Percentiles rank a stretch among this genome's conserved stretches.
Conservation (phyloP, 2,888 invertebrate species). For the Sminthurinus aureus region DNA sequence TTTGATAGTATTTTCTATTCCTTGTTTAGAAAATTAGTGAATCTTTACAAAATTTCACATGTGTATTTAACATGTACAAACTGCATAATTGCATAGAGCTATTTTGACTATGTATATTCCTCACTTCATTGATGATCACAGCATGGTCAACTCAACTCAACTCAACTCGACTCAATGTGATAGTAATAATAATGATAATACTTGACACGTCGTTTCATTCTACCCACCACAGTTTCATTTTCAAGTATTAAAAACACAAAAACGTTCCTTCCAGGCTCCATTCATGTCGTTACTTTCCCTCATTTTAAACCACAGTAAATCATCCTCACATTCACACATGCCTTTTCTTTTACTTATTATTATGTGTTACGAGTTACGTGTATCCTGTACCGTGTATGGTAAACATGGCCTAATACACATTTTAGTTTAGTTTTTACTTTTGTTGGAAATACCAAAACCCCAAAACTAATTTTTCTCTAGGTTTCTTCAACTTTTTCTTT, state of each 20-base stretch:
- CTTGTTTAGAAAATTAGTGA: neutral
- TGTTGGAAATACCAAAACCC: neutral
- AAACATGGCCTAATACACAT: neutral
- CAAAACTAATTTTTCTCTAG: neutral
- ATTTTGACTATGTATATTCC: neutral
- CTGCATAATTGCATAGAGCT: neutral
- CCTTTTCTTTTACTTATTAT: neutral
- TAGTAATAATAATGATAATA: neutral
- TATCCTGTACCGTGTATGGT: neutral
- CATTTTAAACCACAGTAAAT: constrained; percentile 15
- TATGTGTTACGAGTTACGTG: neutral
- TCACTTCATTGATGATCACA: neutral
- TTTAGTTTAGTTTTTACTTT: constrained; percentile 11
- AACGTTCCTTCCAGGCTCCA: constrained; percentile 27
- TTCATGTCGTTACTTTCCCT: constrained; percentile 23
- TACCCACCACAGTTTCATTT: constrained; percentile 20
- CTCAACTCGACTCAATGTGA: no score
- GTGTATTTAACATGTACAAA: no score
- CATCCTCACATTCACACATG: neutral
- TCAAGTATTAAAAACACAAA: neutral
- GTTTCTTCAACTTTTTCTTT: neutral
- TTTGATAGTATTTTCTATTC: neutral
- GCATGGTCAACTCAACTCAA: neutral
- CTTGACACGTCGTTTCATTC: neutral
- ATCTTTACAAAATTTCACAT: neutral